Evolutionary conservation across 2,888 invertebrate species (phyloP).

Genomic region (Escarpia spicata): DNA sequence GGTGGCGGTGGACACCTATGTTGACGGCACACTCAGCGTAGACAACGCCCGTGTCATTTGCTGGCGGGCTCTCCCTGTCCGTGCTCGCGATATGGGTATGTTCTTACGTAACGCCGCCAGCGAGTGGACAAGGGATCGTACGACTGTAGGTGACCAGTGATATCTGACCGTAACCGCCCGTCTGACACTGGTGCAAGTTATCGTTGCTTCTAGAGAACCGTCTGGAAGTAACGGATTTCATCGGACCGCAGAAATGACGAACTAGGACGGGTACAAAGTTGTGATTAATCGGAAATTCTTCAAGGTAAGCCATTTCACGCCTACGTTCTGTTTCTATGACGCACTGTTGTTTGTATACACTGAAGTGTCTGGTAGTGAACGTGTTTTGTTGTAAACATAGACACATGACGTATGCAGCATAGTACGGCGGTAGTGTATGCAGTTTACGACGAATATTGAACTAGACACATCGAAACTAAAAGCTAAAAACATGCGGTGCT

Average conservation of each 20-base stretch:
- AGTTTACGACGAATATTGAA: background rate
- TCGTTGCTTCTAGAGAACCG: background rate
- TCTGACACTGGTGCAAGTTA: background rate
- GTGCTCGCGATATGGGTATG: background rate
- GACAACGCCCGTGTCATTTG: background rate
- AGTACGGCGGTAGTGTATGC: background rate
- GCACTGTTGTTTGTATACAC: background rate
- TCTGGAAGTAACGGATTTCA: too few relatives aligned
- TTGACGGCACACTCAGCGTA: background rate
- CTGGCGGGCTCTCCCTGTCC: background rate
- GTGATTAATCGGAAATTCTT: background rate
- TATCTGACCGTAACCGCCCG: background rate
- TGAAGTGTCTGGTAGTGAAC: background rate
- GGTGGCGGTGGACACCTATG: background rate
- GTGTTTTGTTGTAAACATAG: background rate
- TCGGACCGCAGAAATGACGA: background rate
- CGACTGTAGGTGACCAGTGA: background rate
- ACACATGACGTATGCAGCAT: background rate
- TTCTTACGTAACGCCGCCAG: background rate
- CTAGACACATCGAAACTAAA: background rate
- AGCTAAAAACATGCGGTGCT: too few relatives aligned
- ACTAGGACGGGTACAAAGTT: background rate
- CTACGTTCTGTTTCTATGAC: background rate
- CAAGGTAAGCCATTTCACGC: background rate
- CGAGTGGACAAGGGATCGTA: background rate